Base-by-base conservation (phyloP, 2,113 vertebrate genomes). In the Megatriorchis doriae region DNA sequence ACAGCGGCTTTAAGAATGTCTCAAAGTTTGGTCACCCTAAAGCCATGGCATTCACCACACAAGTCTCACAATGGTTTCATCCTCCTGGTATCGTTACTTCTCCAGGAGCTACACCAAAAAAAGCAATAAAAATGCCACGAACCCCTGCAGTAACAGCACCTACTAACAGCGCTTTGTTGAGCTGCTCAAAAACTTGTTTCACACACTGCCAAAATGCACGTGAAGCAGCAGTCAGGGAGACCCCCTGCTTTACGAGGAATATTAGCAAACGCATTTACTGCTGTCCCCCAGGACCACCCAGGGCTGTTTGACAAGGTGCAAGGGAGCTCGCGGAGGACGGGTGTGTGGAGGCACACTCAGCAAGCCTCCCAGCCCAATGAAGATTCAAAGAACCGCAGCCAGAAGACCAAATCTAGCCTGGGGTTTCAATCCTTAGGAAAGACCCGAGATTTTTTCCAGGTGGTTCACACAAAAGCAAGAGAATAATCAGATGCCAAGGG, bases 121-220 rank as follows among this genome's bases (percentile, higher is more conserved):
- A 58, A 43, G 9, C 11, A 66, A 23, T 1, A 31, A 53, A 70
- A 61, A 58, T 2, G 26, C 52, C 27, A 16, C 0, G 5, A 86
- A 38, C 8, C 25, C 11, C 63, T 6, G 25, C 62, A 62, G 27
- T 22, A 58, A 58, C 18, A 65, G 32, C 55, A 56, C 20, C 74
- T 38, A 61, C 16, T 14, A 23, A 40, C 20, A 61, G 38, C 16
- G 7, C 43, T 40, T 34, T 2, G 3, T 4, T 66, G 27, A 61
- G 42, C 42, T 26, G 38, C 42, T 62, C 50, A 26, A 26, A 53
- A 84, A 12, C 12, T 32, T 21, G 11, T 29, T 81, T 43, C 50
- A 29, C 17, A 15, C 0, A 0, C n/a, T 84, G 25, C 15, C 55
- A 58, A 77, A 81, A 62, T 1, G 9, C 7, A 27, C 0, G 2